A percentile compares a stretch with the other conserved stretches of the same genome.
phyloP scores from a whole-genome alignment of 2,888 invertebrate species.

The Tineola bisselliella region DNA sequence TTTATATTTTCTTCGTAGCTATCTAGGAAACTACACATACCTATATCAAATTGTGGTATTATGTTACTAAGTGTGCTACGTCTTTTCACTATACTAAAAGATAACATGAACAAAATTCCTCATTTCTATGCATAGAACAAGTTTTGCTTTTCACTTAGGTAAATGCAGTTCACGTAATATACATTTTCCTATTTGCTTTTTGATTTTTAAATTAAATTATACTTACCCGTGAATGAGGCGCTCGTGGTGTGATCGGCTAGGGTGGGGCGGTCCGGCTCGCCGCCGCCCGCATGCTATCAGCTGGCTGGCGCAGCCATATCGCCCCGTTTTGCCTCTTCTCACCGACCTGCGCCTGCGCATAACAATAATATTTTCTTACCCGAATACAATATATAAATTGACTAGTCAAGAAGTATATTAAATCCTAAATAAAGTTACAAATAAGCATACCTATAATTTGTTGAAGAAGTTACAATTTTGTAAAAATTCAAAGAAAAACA shows the following conservation, averaged over 20 bases:
- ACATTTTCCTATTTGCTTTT: not conserved
- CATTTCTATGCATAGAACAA: not conserved
- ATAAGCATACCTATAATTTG: not conserved
- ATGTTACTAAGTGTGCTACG: not conserved
- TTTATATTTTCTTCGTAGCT: not conserved
- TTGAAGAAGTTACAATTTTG: not conserved
- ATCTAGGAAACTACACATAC: not conserved
- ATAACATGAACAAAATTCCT: not conserved
- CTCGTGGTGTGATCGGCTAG: conserved; percentile 59
- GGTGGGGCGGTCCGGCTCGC: conserved; percentile 63
- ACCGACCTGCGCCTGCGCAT: conserved; percentile 49
- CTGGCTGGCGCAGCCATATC: conserved; percentile 57
- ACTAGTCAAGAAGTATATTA: no score
- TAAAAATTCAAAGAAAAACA: not conserved
- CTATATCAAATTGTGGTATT: not conserved
- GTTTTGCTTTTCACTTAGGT: not conserved
- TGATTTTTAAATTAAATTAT: not conserved
- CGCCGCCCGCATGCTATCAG: conserved; percentile 67
- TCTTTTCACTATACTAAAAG: not conserved
- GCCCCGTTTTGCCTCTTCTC: conserved; percentile 48
- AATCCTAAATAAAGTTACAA: no score
- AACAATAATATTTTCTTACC: no score
- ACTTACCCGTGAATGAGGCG: conserved; percentile 59
- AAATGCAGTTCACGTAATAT: not conserved
- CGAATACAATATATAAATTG: no score